Base-by-base conservation (phyloP, 1,140 invertebrate species). In the Procambarus virginalis region DNA sequence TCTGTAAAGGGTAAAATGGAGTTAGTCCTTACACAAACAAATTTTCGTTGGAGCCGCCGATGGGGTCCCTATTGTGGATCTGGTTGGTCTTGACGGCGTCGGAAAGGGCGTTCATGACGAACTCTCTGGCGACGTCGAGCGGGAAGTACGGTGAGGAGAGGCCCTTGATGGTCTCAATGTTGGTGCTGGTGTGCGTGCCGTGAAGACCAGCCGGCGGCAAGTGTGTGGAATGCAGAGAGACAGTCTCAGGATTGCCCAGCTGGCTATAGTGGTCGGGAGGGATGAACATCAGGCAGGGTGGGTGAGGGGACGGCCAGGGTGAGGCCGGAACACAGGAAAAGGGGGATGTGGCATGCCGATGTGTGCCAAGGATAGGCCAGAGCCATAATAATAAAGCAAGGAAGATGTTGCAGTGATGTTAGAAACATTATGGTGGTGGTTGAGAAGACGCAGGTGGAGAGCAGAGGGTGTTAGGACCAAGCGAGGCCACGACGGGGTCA, bases 11-110 rank as follows among this genome's bases (percentile, higher is more conserved):
- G 4, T 55, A 55, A 5, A 55, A 8, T 9, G 8, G 51, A 55
- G 51, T 64, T 64, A 64, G 12, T 58, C 55, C 97, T 96, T 95
- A 99, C 97, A 99, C 95, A 95, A 99, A 99, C 0, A 99, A 95
- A 94, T 99, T 99, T 94, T 99, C 98, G 94, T 99, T 99, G 93
- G 97, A 98, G 78, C 99, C 99, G 20, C 99, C 99, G 84, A 99
- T 98, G 0, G 99, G 98, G 95, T 99, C 99, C 89, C 99, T 95
- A 94, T 99, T 99, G 93, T 99, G 98, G 2, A 99, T 97, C 93
- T 99, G 98, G 94, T 99, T 99, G 90, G 98, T 97, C 93, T 97
- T 96, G 2, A 99, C 98, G 2, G 99, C 98, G 92, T 98, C 97
- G 78, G 97, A 96, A 14, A 99, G 94, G 0, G 98, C 97, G 92